Evolutionary conservation across 2,797 vertebrate species (phyloP).

Genomic region (Notolabrus celidotus): DNA sequence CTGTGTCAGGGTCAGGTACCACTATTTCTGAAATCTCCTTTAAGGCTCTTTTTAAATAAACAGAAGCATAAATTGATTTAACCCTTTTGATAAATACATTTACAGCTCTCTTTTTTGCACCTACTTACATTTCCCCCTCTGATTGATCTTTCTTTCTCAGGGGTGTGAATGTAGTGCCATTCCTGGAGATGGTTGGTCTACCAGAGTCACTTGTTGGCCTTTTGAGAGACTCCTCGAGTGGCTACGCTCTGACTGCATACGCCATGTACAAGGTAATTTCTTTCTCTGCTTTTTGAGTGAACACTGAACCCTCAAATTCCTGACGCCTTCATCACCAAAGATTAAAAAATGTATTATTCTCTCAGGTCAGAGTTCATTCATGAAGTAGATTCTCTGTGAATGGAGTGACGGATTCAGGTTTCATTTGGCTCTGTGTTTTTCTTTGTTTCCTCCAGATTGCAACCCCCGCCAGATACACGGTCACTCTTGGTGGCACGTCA

Average conservation of each 20-base stretch:
- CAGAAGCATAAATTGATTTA: no score
- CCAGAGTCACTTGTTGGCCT: conserved; percentile 91
- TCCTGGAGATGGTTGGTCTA: conserved; percentile 92
- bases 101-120: no score
- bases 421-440: neutral
- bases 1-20: neutral
- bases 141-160: conserved; percentile 70
- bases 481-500: conserved; percentile 96
- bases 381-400: neutral
- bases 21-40: no score
- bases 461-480: conserved; percentile 94
- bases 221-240: conserved; percentile 93
- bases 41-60: no score
- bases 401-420: neutral
- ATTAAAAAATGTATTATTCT: neutral
- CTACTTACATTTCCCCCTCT: neutral
- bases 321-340: neutral
- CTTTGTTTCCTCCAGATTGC: conserved; percentile 86
- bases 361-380: neutral
- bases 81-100: no score
- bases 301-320: neutral
- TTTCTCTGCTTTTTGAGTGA: neutral
- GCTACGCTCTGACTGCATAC: conserved; percentile 95
- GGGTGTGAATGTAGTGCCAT: conserved; percentile 95
- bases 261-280: conserved; percentile 95